Percentiles rank a stretch among this genome's conserved stretches.
phyloP scores from a whole-genome alignment of 2,113 vertebrate genomes.

The Erythrocebus patas region DNA sequence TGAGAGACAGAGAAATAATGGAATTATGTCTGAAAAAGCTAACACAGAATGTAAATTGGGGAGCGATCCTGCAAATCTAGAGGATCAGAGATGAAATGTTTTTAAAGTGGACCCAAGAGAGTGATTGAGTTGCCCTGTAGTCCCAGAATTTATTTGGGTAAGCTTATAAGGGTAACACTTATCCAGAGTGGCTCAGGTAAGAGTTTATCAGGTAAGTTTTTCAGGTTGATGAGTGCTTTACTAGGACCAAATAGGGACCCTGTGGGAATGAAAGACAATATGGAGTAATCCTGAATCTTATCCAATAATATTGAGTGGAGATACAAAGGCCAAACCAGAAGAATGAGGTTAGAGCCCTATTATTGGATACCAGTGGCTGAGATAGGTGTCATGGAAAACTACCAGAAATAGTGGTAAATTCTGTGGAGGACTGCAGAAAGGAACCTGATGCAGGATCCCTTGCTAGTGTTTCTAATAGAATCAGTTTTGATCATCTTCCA shows the following conservation, averaged over 20 bases:
- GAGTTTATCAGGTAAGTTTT: not conserved
- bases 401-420: not conserved
- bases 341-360: not conserved
- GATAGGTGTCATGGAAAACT: not conserved
- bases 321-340: not conserved
- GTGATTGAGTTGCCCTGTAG: not conserved
- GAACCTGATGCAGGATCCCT: not conserved
- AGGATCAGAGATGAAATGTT: not conserved
- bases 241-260: not conserved
- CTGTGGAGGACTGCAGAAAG: not conserved
- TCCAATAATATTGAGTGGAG: not conserved
- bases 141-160: not conserved
- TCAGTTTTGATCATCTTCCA: not conserved
- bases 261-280: too few relatives aligned
- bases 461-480: too few relatives aligned
- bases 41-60: not conserved
- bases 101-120: not conserved
- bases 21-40: not conserved
- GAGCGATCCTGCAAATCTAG: not conserved
- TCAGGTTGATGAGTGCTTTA: not conserved
- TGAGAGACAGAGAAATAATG: not conserved
- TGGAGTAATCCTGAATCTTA: too few relatives aligned
- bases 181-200: not conserved
- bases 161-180: not conserved
- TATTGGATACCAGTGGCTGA: not conserved